Base-by-base conservation (phyloP, 2,888 invertebrate species). In the Sturmia bella region DNA sequence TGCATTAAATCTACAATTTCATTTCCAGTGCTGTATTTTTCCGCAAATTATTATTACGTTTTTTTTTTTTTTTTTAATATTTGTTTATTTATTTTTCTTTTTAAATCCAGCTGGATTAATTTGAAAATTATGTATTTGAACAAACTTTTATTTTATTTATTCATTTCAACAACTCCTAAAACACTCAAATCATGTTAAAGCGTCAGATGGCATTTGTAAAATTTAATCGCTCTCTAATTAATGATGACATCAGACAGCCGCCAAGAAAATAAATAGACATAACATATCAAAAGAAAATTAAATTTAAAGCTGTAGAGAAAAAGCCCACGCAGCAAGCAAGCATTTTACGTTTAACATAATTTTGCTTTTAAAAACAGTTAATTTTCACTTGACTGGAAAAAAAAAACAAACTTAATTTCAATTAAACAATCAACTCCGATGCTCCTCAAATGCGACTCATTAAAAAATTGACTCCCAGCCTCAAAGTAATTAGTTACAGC, bases 341-440 rank as follows among this genome's bases (percentile, higher is more conserved):
- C n/a, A n/a, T 48, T 48, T 39, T 32, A 15, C 15, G 54, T 76
- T 77, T 74, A 63, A 82, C 82, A 82, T 70, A 78, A 78, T 43
- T 70, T 69, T 66, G 75, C 66, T 82, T 82, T 82, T 75, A 78
- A 78, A n/a, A 78, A 75, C 39, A 74, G 77, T 82, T 78, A 82
- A 19, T 70, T 78, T 61, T 43, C 13, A 48, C 7, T 24, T 52
- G 24, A 39, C 17, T 17, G 12, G 39, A 27, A 61, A 13, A 76
- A 56, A 52, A 41, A 15, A 59, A 57, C 32, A 61, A 52, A 6
- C 19, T 24, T 19, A 5, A 13, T 37, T 32, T 19, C 24, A 48
- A 24, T 37, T 19, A 59, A 68, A 63, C 27, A 48, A 69, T 50
- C 52, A 45, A 43, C 15, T 32, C 37, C 24, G 48, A 39, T 17